Evolutionary conservation across 2,888 invertebrate genomes (phyloP), one percentile per base, ranked within the genome.

Genomic region (Temnothorax rugatulus): DNA sequence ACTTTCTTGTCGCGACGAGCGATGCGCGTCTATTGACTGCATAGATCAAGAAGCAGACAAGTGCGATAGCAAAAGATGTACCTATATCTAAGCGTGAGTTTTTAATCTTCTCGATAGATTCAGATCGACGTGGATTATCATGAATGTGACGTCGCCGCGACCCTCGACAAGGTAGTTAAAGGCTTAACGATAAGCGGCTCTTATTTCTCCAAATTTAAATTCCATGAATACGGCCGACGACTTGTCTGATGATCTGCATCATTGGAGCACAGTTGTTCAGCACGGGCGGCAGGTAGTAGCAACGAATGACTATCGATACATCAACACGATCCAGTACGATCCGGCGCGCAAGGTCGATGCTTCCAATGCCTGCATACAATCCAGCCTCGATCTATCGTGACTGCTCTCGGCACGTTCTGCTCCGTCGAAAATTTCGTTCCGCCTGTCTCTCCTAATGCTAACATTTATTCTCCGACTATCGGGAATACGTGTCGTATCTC

Each of bases 351-450:
- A 77, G 76, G 59, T 66, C 61, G 69, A 64, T 29, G 73, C 50
- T 87, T 84, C 50, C 71, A 81, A 66, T 74, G 34, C 47, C 59
- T 61, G 79, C 61, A 75, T 69, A 69, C 13, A 83, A 79, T 79
- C 79, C 25, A 50, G 79, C 15, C 18, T 50, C 59, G 75, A 82
- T 64, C 76, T 74, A 74, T 77, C 82, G 61, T 82, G 83, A 75
- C 76, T 59, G 75, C 71, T 76, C 77, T 73, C 69, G 89, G 69
- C 77, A 76, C 81, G 84, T 84, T 83, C 85, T 82, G 79, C 86
- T 87, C 84, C 81, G 86, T 87, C 89, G 91, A 91, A 92, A 90
- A 91, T 90, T 83, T 86, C 89, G 88, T 88, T 86, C 86, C 91
- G 91, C 92, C 91, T 91, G 91, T 91, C 89, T 86, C 89, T 81